A percentile compares a stretch with the other conserved stretches of the same genome.
Conservation (phyloP, 2,113 vertebrate species). For the Motacilla tschutschensis region DNA sequence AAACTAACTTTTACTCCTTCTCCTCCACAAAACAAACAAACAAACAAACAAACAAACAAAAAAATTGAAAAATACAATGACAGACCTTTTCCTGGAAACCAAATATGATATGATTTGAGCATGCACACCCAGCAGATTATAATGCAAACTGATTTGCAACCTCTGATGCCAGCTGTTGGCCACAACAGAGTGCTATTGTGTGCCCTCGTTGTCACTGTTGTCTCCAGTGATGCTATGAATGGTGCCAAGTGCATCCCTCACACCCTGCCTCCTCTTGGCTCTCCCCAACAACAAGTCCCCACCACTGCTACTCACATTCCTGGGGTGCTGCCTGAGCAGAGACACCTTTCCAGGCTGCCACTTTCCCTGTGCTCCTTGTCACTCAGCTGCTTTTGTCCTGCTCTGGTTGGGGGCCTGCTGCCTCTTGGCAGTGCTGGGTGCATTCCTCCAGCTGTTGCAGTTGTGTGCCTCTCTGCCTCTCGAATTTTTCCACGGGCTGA, state of each 20-base stretch:
- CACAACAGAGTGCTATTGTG: background rate
- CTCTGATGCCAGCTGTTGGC: slow-evolving; percentile 8
- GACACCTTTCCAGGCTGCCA: rapidly evolving
- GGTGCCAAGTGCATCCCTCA: background rate
- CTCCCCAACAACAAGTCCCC: background rate
- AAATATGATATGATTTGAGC: rapidly evolving
- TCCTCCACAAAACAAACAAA: background rate
- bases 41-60: no score
- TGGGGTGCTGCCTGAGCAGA: background rate
- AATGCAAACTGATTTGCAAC: background rate
- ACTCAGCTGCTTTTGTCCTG: background rate
- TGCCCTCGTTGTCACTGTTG: background rate
- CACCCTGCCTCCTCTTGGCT: background rate
- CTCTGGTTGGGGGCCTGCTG: background rate
- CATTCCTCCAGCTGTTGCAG: background rate
- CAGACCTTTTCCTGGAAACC: background rate
- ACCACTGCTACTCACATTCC: rapidly evolving
- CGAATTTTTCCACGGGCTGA: background rate
- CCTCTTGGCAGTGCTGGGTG: background rate
- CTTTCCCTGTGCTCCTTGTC: background rate
- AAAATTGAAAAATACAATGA: background rate
- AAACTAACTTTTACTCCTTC: background rate
- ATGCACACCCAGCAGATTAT: background rate
- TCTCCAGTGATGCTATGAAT: background rate
- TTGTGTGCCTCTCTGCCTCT: background rate